phyloP scores from a whole-genome alignment of 2,888 invertebrate species.

The Cylindroiulus punctatus region DNA sequence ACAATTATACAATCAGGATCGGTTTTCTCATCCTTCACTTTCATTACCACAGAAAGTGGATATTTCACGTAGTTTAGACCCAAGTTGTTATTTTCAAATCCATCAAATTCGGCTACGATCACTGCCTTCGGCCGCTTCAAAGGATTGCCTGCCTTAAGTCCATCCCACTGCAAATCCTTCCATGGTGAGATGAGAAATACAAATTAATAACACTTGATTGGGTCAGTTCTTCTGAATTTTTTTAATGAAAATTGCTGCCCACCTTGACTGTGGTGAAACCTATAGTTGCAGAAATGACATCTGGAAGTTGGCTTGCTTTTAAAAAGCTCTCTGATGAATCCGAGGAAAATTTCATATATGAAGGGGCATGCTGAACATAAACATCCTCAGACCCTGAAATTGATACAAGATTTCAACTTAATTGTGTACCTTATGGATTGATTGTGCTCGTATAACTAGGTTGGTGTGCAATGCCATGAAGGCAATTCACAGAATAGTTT shows the following conservation, averaged over 20 bases:
- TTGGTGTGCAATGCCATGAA: too few relatives aligned
- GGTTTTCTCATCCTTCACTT: background rate
- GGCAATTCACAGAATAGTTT: too few relatives aligned
- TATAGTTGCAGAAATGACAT: slow-evolving; percentile 32
- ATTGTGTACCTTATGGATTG: background rate
- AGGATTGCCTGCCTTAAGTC: slow-evolving; percentile 75
- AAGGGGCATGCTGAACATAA: slow-evolving; percentile 54
- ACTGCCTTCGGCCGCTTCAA: slow-evolving; percentile 79
- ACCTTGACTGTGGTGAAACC: slow-evolving; percentile 52
- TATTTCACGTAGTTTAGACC: slow-evolving; percentile 44
- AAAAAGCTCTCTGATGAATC: slow-evolving; percentile 2
- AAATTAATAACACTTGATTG: background rate
- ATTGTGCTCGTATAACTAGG: too few relatives aligned
- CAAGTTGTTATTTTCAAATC: slow-evolving; percentile 66
- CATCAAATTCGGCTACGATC: slow-evolving; percentile 77
- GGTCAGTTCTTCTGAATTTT: background rate
- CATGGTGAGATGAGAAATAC: background rate
- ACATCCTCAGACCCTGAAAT: slow-evolving; percentile 44
- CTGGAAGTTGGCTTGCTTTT: slow-evolving; percentile 53
- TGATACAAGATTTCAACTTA: background rate
- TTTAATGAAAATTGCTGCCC: background rate
- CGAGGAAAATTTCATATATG: slow-evolving; percentile 43
- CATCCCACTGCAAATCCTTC: slow-evolving; percentile 70
- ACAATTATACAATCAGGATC: background rate
- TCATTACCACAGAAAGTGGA: slow-evolving; percentile 55